These are phyloP conservation scores for Plebejus anna DNA, from an alignment of 2,888 invertebrate genomes.

Conservation along the genomic window DNA sequence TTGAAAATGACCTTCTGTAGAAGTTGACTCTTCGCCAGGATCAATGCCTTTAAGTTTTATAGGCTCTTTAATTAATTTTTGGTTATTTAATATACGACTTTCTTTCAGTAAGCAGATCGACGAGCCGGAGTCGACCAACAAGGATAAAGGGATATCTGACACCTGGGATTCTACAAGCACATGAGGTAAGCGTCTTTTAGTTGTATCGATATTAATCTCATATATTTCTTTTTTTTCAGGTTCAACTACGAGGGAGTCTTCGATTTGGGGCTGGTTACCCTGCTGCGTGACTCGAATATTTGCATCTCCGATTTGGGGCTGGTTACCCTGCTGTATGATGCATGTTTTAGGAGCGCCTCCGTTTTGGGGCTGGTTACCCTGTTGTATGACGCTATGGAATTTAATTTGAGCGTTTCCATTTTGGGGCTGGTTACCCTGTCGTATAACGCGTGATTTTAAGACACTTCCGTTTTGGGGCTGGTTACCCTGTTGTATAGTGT, in stretches of 20 bases:
- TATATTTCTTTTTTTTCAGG: conserved; percentile 20
- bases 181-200: conserved; percentile 20
- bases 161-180: neutral
- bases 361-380: conserved; percentile 22
- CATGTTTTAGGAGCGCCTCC: neutral
- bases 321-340: conserved; percentile 7
- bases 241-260: neutral
- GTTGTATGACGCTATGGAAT: neutral
- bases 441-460: neutral
- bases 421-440: conserved; percentile 22
- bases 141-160: conserved; percentile 19
- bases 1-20: conserved; percentile 35
- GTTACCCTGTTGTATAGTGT: conserved; percentile 20
- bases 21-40: conserved; percentile 27
- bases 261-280: conserved; percentile 21
- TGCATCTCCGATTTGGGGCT: conserved; percentile 11
- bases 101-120: conserved; percentile 32
- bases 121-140: conserved; percentile 36
- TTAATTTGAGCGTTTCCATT: neutral
- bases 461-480: conserved; percentile 19
- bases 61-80: conserved; percentile 28
- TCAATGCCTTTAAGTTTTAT: conserved; percentile 35
- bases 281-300: neutral
- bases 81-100: conserved; percentile 19
- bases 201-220: conserved; percentile 24